phyloP scores from a whole-genome alignment of 2,797 vertebrate species.

The Crenuchus spilurus region DNA sequence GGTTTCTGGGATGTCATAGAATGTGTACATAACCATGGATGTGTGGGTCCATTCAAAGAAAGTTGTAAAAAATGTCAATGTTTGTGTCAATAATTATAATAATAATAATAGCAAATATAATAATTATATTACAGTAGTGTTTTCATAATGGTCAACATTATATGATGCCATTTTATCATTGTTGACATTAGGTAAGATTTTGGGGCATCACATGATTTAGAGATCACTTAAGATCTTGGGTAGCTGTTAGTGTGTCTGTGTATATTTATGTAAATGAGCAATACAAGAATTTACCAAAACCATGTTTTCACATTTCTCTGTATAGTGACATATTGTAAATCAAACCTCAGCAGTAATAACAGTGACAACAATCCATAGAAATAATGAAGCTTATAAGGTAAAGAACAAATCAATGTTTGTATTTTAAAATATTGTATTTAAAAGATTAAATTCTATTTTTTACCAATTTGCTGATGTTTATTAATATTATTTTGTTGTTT shows the following conservation, averaged over 20 bases:
- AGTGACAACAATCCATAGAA: constrained; percentile 71
- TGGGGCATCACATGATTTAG: constrained; percentile 65
- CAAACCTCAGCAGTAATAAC: constrained; percentile 79
- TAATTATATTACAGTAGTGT: constrained; percentile 60
- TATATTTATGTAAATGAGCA: constrained; percentile 83
- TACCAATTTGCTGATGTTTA: constrained; percentile 84
- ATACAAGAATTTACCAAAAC: constrained; percentile 85
- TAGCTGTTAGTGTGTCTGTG: constrained; percentile 78
- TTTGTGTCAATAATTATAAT: constrained; percentile 59
- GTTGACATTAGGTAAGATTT: constrained; percentile 54
- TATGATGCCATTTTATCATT: constrained; percentile 58
- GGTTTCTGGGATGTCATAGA: constrained; percentile 52
- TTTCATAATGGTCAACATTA: constrained; percentile 58
- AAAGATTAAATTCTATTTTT: constrained; percentile 88
- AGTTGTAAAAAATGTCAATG: constrained; percentile 59
- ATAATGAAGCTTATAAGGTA: constrained; percentile 78
- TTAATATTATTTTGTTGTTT: constrained; percentile 76
- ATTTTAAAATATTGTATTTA: constrained; percentile 84
- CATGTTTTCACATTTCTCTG: constrained; percentile 77
- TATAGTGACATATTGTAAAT: constrained; percentile 82
- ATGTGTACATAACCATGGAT: constrained; percentile 61
- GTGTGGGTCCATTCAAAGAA: constrained; percentile 60
- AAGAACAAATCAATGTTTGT: constrained; percentile 83
- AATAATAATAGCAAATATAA: constrained; percentile 50
- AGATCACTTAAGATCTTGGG: constrained; percentile 70